phyloP scores from a whole-genome alignment of 1,140 invertebrate genomes.

The Bombyx mori region ASM3026992v2 NC_085115.1:11094001-11094500 shows the following conservation, averaged over 20 bases:
- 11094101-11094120: slow-evolving; percentile 43
- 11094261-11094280: slow-evolving; percentile 22
- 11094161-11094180: slow-evolving; percentile 33
- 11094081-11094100: slow-evolving; percentile 14
- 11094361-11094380: too few relatives aligned
- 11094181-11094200: slow-evolving; percentile 28
- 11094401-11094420: too few relatives aligned
- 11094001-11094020: too few relatives aligned
- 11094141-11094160: slow-evolving; percentile 36
- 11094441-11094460: too few relatives aligned
- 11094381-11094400: too few relatives aligned
- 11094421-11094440: too few relatives aligned
- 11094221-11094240: slow-evolving; percentile 13
- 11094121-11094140: slow-evolving; percentile 38
- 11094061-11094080: slow-evolving; percentile 27
- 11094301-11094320: slow-evolving; percentile 32
- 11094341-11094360: not conserved
- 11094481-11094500: too few relatives aligned
- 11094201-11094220: slow-evolving; percentile 28
- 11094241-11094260: slow-evolving; percentile 12
- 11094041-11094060: slow-evolving; percentile 18
- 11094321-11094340: slow-evolving; percentile 20
- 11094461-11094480: too few relatives aligned
- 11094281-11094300: slow-evolving; percentile 33
- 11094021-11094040: too few relatives aligned